These are phyloP conservation scores for Perca fluviatilis DNA, from an alignment of 2,113 vertebrate genomes.

Conservation along the genomic window DNA sequence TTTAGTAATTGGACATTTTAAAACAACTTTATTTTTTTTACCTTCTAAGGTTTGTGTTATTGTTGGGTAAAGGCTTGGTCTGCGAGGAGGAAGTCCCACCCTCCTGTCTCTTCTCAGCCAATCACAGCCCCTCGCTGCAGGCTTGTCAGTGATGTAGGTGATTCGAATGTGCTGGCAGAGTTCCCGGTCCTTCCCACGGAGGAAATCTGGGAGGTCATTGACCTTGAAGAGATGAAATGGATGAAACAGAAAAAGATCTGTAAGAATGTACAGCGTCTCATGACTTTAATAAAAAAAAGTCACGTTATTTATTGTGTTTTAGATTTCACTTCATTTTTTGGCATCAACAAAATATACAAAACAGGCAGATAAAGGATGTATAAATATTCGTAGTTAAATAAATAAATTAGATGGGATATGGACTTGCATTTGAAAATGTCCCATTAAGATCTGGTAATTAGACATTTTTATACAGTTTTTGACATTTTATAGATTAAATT, in stretches of 20 bases:
- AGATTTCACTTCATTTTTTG: not conserved
- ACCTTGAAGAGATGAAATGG: constrained; percentile 60
- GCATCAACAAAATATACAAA: not conserved
- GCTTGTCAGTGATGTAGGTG: constrained; percentile 57
- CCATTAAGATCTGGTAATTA: not conserved
- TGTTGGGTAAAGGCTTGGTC: constrained; percentile 31
- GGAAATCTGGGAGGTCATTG: constrained; percentile 83
- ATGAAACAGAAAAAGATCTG: not conserved
- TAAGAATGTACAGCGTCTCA: too few relatives aligned
- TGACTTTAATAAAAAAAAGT: not conserved
- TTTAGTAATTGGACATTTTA: not conserved
- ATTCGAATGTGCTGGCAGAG: constrained; percentile 80
- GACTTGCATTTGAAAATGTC: not conserved
- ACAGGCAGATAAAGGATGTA: too few relatives aligned
- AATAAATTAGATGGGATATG: not conserved
- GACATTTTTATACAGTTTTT: not conserved
- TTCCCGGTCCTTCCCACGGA: constrained; percentile 72
- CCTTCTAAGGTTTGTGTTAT: constrained; percentile 23
- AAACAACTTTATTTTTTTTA: not conserved
- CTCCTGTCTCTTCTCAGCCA: constrained; percentile 41
- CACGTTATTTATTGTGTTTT: not conserved
- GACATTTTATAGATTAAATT: not conserved
- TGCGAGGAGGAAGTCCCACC: constrained; percentile 14
- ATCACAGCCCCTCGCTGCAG: constrained; percentile 38
- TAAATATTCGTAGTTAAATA: not conserved